phyloP scores from a whole-genome alignment of 2,888 invertebrate genomes.

The Eupithecia inturbata region DNA sequence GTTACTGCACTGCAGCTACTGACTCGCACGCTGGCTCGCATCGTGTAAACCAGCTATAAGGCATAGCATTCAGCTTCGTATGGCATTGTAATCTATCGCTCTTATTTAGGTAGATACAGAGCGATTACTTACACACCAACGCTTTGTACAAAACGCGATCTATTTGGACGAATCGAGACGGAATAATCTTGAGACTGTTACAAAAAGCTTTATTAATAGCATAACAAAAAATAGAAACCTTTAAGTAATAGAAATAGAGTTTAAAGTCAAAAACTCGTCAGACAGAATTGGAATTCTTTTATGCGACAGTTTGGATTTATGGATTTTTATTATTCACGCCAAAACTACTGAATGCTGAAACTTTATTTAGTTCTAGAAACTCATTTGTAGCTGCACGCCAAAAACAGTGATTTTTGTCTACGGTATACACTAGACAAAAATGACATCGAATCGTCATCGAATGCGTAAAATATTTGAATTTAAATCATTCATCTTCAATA shows the following conservation, averaged over 20 bases:
- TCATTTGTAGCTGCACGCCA: no score
- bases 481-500: no score
- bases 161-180: neutral
- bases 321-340: neutral
- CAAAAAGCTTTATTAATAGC: neutral
- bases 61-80: neutral
- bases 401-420: neutral
- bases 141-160: neutral
- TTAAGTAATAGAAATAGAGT: neutral
- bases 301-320: neutral
- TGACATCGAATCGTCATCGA: no score
- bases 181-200: neutral
- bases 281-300: neutral
- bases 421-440: no score
- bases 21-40: no score
- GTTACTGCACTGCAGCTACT: no score
- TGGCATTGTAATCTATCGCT: neutral
- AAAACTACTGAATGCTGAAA: neutral
- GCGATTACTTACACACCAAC: neutral
- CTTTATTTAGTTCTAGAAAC: neutral
- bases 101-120: neutral
- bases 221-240: neutral
- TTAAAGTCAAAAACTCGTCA: neutral
- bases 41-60: no score
- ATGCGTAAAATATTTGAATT: no score